Base-by-base conservation (phyloP, 2,113 vertebrate species). In the Origma solitaria region DNA sequence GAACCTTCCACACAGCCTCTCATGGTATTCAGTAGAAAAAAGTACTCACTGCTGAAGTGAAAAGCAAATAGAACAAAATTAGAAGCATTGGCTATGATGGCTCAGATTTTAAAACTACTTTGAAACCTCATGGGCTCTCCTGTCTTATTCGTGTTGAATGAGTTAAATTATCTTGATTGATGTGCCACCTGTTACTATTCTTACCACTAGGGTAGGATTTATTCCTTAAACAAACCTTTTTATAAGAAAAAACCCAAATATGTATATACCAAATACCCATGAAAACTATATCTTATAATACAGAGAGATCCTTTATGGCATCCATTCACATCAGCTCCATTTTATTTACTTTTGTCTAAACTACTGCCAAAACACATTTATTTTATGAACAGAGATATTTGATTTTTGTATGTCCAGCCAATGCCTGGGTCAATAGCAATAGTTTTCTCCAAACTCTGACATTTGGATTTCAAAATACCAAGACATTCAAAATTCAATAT, bases 401-500 rank as follows among this genome's bases (percentile, higher is more conserved):
- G 75, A 56, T 20, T 83, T 81, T 27, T 5, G 3, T 64, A 81
- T 21, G 3, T 76, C 82, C 80, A 88, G 86, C 75, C 90, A 57
- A 66, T 78, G 42, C 47, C 37, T 78, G 70, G 53, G 49, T 95
- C 93, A 93, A 93, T 25, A 96, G 30, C 18, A 86, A 92, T 88
- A 77, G 23, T 68, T 92, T 94, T 88, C 82, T 92, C 49, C 56
- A 75, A 47, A 77, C 56, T 75, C 75, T 97, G 96, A 96, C 90
- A 96, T 96, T 96, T 95, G 49, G 85, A 95, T 90, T 93, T 86
- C 86, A 94, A 90, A 97, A 96, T 94, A 93, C 77, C 95, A 97
- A 90, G 86, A 69, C 83, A 60, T 92, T 93, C 64, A 90, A 91
- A 93, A 88, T 90, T 88, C 69, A 51, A 25, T 76, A 82, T 79